A percentile compares a stretch with the other conserved stretches of the same genome.
These are phyloP conservation scores for Cyprinus carpio DNA, from an alignment of 2,113 vertebrate genomes.

Conservation along the genomic window DNA sequence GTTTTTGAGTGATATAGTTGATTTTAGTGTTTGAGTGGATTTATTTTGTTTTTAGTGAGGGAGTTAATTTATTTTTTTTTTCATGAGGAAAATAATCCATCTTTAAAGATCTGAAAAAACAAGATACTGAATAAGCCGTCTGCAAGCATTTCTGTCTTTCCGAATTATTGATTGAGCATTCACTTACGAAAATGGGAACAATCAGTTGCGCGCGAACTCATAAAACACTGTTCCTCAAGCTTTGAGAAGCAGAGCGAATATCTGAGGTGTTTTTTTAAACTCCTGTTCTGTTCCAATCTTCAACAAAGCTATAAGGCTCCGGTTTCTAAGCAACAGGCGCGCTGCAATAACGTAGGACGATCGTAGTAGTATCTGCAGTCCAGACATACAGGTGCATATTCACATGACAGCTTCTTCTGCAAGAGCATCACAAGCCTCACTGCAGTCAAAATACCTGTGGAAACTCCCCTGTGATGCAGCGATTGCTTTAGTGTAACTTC, in stretches of 20 bases:
- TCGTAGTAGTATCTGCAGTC: conserved; percentile 73
- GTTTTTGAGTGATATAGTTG: too few relatives aligned
- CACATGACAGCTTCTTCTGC: conserved; percentile 35
- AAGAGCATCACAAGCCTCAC: conserved; percentile 30
- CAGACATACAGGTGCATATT: conserved; percentile 66
- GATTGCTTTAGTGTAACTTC: too few relatives aligned
- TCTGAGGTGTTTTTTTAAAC: conserved; percentile 32
- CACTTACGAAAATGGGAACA: background rate
- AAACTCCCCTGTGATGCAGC: conserved; percentile 1
- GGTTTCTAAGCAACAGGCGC: conserved; percentile 81
- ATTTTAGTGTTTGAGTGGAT: too few relatives aligned
- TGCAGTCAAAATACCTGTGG: conserved; percentile 40
- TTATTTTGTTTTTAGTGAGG: too few relatives aligned
- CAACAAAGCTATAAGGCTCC: conserved; percentile 69
- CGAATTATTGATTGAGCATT: background rate
- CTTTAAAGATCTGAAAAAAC: background rate
- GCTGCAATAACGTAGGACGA: conserved; percentile 72
- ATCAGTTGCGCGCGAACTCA: background rate
- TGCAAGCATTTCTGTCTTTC: background rate
- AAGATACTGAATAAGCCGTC: background rate
- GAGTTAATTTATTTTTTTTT: background rate
- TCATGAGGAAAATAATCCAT: background rate
- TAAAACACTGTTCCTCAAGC: conserved; percentile 11
- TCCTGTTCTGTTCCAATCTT: conserved; percentile 66
- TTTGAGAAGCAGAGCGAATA: background rate